A percentile compares a stretch with the other conserved stretches of the same genome.
Conservation (phyloP, 2,888 invertebrate species). For the Epistrophe eligans region DNA sequence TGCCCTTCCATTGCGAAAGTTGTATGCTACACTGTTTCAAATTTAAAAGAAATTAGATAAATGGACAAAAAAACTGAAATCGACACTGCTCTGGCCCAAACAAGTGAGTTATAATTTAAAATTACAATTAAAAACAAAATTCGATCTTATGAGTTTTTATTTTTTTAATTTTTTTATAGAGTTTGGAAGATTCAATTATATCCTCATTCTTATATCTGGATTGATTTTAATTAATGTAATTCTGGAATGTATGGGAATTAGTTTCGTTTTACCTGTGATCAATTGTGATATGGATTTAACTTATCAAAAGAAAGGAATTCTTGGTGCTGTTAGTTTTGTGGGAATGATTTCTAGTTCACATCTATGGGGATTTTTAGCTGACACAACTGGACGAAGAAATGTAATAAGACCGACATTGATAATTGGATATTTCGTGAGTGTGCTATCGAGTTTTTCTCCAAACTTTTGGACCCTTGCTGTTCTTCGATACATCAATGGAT, state of each 20-base stretch:
- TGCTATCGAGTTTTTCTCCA: slow-evolving; percentile 84
- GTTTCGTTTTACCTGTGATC: slow-evolving; percentile 85
- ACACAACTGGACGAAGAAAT: slow-evolving; percentile 84
- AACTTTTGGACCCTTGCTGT: slow-evolving; percentile 84
- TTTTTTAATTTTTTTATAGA: slow-evolving; percentile 79
- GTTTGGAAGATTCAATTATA: slow-evolving; percentile 85
- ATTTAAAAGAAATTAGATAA: too few relatives aligned
- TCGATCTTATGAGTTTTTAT: neutral
- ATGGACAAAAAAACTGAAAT: too few relatives aligned
- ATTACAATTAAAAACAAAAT: neutral
- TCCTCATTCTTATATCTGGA: slow-evolving; percentile 84
- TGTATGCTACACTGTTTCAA: too few relatives aligned
- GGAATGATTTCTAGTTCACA: slow-evolving; percentile 85
- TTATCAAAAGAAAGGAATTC: slow-evolving; percentile 82
- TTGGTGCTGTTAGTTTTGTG: slow-evolving; percentile 82
- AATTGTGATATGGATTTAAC: slow-evolving; percentile 83
- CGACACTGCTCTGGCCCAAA: too few relatives aligned
- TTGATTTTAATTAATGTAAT: slow-evolving; percentile 84
- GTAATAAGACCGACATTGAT: slow-evolving; percentile 84
- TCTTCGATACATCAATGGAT: slow-evolving; percentile 85
- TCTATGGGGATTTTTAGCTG: slow-evolving; percentile 86
- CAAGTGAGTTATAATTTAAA: too few relatives aligned
- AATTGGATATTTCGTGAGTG: slow-evolving; percentile 83
- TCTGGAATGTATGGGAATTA: slow-evolving; percentile 84
- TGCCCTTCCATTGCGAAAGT: too few relatives aligned